Evolutionary conservation across 2,797 vertebrate species (phyloP).

Genomic region (Sebastes paucispinis): DNA sequence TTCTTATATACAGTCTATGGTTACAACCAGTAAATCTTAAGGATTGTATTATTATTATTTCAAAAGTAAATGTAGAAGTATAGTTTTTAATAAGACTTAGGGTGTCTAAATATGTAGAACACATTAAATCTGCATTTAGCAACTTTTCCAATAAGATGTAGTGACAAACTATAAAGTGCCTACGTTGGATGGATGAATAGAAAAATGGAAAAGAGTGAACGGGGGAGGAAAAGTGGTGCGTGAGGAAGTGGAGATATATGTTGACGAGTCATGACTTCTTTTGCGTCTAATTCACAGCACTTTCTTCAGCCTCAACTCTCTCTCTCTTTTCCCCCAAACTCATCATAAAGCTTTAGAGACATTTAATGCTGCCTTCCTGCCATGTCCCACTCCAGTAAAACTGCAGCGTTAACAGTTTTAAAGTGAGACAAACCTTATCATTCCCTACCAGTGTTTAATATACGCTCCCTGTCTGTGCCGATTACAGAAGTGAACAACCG

Average conservation of each 20-base stretch:
- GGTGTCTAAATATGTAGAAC: neutral
- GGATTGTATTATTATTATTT: neutral
- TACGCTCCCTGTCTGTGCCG: slow-evolving; percentile 20
- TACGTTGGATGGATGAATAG: neutral
- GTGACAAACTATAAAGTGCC: neutral
- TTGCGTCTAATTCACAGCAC: neutral
- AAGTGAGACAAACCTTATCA: slow-evolving; percentile 51
- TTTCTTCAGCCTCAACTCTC: neutral
- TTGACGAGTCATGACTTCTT: neutral
- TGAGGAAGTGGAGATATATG: slow-evolving; percentile 14
- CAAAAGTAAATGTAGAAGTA: neutral
- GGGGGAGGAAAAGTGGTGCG: neutral
- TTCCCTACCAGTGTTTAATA: slow-evolving; percentile 46
- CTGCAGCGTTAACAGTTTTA: slow-evolving; percentile 46
- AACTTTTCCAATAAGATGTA: neutral
- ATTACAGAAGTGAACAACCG: slow-evolving; percentile 25
- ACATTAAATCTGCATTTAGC: neutral
- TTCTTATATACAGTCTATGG: fast-evolving
- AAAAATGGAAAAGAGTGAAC: neutral
- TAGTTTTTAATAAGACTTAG: neutral
- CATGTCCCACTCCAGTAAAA: slow-evolving; percentile 33
- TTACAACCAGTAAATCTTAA: neutral
- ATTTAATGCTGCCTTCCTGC: slow-evolving; percentile 27
- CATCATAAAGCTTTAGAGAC: slow-evolving; percentile 40
- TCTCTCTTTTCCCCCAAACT: neutral